Evolutionary conservation across 2,797 vertebrate genomes (phyloP).

Genomic region (Eulemur coronatus): DNA sequence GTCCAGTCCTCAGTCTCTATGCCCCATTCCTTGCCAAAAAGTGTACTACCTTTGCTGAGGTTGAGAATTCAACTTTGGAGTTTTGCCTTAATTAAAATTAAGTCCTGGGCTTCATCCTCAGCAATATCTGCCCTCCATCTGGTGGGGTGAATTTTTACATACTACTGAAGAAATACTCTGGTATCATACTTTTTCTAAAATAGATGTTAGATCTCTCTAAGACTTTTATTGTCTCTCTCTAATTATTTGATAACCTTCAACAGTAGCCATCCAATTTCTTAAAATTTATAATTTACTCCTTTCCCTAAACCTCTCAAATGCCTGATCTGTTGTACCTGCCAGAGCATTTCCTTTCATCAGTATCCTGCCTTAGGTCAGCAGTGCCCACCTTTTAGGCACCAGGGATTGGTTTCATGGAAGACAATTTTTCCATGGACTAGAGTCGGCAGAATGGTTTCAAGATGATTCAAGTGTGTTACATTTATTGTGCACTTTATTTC

Average conservation of each 20-base stretch:
- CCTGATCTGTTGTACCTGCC: background rate
- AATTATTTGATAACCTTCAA: background rate
- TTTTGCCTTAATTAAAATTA: background rate
- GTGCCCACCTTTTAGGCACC: no score
- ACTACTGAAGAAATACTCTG: background rate
- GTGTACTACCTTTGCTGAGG: background rate
- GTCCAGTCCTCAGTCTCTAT: background rate
- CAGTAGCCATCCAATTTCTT: background rate
- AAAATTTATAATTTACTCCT: background rate
- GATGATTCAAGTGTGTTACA: no score
- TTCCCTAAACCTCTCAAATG: background rate
- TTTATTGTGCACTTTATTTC: no score
- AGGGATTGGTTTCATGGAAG: no score
- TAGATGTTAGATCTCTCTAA: background rate
- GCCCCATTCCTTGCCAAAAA: background rate
- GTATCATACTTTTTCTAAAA: background rate
- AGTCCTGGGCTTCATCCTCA: background rate
- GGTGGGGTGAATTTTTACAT: background rate
- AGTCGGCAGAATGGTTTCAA: no score
- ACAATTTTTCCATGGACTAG: no score
- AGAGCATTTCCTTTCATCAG: background rate
- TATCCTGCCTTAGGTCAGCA: background rate
- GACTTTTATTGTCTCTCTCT: background rate
- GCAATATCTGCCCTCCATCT: background rate
- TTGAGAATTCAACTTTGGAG: background rate